Conservation (phyloP, 37 sponge, comb jelly and placozoan species). For the Tethya wilhelma region DNA sequence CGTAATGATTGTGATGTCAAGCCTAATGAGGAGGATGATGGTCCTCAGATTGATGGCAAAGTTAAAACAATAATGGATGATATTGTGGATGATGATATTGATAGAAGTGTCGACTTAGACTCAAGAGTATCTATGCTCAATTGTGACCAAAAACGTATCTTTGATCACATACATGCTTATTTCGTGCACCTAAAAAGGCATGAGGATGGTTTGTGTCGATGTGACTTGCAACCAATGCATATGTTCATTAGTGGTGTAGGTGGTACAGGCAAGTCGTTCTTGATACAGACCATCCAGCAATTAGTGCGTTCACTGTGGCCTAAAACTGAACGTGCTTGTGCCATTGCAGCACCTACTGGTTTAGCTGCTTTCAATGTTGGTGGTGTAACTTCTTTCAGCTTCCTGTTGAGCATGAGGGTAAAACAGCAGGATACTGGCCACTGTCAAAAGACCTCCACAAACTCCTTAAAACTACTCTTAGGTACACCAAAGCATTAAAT, state of each 20-base stretch:
- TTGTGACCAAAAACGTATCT: slow-evolving; percentile 55
- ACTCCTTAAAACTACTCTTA: slow-evolving; percentile 41
- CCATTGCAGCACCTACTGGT: too few species aligned
- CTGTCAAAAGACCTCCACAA: slow-evolving; percentile 52
- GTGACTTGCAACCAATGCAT: too few species aligned
- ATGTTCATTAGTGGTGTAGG: too few species aligned
- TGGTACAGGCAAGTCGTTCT: too few species aligned
- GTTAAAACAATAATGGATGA: slow-evolving; percentile 55
- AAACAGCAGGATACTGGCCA: slow-evolving; percentile 50
- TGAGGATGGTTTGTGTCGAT: too few species aligned
- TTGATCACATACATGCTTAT: slow-evolving; percentile 25
- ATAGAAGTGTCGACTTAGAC: slow-evolving; percentile 7
- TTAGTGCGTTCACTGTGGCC: slow-evolving; percentile 35
- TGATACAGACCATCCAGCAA: too few species aligned
- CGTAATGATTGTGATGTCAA: neutral
- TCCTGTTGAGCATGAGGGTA: slow-evolving; percentile 59
- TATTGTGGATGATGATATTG: neutral
- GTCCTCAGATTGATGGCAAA: slow-evolving; percentile 40
- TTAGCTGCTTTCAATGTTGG: too few species aligned
- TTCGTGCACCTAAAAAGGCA: slow-evolving; percentile 13
- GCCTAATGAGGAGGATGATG: slow-evolving; percentile 26
- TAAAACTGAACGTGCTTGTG: too few species aligned
- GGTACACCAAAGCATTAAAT: slow-evolving; percentile 23
- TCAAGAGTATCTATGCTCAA: slow-evolving; percentile 50
- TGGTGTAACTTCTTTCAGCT: too few species aligned